Evolutionary conservation across 1,140 invertebrate species (phyloP).

Genomic region (Geopemphigus sp.): DNA sequence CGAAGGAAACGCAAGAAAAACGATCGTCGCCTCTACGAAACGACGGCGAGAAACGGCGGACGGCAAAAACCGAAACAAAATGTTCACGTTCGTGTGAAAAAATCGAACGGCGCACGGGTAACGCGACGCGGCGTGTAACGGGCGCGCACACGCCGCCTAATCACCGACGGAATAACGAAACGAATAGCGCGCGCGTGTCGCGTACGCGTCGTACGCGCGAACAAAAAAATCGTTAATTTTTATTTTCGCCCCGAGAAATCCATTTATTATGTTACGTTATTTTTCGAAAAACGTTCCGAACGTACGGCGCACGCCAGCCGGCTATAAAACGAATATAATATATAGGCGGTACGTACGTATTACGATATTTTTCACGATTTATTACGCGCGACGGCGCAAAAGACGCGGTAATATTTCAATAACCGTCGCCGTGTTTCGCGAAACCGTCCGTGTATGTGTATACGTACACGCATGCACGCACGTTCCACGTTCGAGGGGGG

Average conservation of each 20-base stretch:
- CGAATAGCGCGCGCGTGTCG: neutral
- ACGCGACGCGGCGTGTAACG: too few species aligned
- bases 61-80: too few species aligned
- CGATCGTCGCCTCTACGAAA: too few species aligned
- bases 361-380: conserved; percentile 18
- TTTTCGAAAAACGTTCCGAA: neutral
- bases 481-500: too few species aligned
- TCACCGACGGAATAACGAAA: neutral
- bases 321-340: conserved; percentile 11
- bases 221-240: conserved; percentile 10
- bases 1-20: too few species aligned
- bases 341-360: neutral
- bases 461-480: too few species aligned
- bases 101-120: too few species aligned
- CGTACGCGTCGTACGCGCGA: too few species aligned
- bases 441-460: neutral
- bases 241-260: conserved; percentile 1
- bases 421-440: neutral
- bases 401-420: neutral
- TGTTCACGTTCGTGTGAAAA: too few species aligned
- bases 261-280: conserved; percentile 11
- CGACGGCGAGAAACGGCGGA: too few species aligned
- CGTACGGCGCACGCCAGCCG: neutral
- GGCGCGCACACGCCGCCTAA: too few species aligned
- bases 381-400: neutral